Percentiles rank a stretch among this genome's conserved stretches.
Evolutionary conservation across 2,797 vertebrate genomes (phyloP).

Genomic region (Aythya fuligula): DNA sequence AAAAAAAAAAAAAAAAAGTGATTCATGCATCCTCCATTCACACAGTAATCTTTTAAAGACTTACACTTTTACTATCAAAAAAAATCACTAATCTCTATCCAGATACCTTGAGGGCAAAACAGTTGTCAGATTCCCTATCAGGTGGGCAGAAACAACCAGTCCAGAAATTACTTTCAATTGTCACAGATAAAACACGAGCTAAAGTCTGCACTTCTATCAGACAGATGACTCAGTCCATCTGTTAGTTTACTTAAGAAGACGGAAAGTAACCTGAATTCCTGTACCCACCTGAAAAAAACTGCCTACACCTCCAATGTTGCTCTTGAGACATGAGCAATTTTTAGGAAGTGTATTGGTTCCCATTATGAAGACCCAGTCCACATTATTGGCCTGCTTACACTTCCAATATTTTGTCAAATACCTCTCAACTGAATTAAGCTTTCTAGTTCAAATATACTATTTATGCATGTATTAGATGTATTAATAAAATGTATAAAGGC

Average conservation of each 20-base stretch:
- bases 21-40: not conserved
- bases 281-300: constrained; percentile 34
- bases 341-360: constrained; percentile 3
- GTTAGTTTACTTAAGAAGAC: constrained; percentile 42
- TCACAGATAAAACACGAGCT: constrained; percentile 39
- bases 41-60: not conserved
- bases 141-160: not conserved
- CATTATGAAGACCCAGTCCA: not conserved
- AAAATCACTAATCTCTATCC: constrained; percentile 5
- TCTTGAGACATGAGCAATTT: constrained; percentile 30
- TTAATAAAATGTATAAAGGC: not conserved
- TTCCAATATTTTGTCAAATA: constrained; percentile 45
- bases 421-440: constrained; percentile 23
- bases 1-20: not conserved
- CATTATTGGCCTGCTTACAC: constrained; percentile 36
- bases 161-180: constrained; percentile 51
- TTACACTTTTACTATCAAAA: constrained; percentile 18
- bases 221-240: constrained; percentile 65
- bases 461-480: not conserved
- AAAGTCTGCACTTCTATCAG: constrained; percentile 51
- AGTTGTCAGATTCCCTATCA: not conserved
- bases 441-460: constrained; percentile 12
- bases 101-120: not conserved
- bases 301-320: constrained; percentile 21
- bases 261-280: constrained; percentile 57